phyloP scores from a whole-genome alignment of 2,888 invertebrate species.

The Teinopalpus imperialis region DNA sequence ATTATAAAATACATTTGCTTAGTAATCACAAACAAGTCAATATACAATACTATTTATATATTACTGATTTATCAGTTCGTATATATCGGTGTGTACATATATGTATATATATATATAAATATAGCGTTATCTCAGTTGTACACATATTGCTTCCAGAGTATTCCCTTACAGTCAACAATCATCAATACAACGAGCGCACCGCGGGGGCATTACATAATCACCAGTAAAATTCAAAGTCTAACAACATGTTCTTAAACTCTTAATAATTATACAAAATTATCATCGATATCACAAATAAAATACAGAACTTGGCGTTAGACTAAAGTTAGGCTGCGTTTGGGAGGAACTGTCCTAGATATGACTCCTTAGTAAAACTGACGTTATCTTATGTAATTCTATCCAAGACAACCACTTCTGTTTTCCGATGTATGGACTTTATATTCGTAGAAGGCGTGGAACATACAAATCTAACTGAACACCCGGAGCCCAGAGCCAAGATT shows the following conservation, averaged over 20 bases:
- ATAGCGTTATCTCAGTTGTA: slow-evolving; percentile 19
- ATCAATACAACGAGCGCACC: slow-evolving; percentile 45
- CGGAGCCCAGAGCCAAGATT: slow-evolving; percentile 28
- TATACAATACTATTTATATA: slow-evolving; percentile 17
- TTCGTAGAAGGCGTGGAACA: neutral
- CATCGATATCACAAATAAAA: slow-evolving; percentile 79
- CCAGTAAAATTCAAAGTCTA: slow-evolving; percentile 68
- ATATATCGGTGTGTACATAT: slow-evolving; percentile 5
- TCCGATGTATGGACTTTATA: no score
- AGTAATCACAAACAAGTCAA: slow-evolving; percentile 19
- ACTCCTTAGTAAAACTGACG: no score
- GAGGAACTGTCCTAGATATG: neutral
- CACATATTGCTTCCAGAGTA: slow-evolving; percentile 22
- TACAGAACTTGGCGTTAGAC: slow-evolving; percentile 49
- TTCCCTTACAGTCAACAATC: slow-evolving; percentile 17
- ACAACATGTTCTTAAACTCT: slow-evolving; percentile 75
- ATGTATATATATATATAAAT: slow-evolving; percentile 20
- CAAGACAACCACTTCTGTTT: no score
- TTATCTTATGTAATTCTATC: slow-evolving; percentile 9
- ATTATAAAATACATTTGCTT: slow-evolving; percentile 23
- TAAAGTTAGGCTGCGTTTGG: slow-evolving; percentile 13
- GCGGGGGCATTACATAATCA: slow-evolving; percentile 57
- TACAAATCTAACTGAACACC: neutral
- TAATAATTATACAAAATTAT: slow-evolving; percentile 73
- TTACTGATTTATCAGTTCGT: slow-evolving; percentile 12